phyloP scores from a whole-genome alignment of 2,113 vertebrate species.

The Cryptotis parvus region DNA sequence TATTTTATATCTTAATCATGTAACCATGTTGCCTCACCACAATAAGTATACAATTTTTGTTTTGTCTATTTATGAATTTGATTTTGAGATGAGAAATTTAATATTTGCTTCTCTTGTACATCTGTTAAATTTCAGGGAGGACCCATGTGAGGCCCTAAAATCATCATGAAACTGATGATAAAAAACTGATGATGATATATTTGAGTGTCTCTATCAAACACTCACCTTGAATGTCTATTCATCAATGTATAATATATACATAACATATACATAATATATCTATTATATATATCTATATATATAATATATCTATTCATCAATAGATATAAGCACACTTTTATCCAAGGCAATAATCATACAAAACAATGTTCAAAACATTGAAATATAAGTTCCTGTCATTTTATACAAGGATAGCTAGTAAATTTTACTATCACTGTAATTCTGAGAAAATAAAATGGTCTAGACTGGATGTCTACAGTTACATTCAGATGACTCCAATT shows the following conservation, averaged over 20 bases:
- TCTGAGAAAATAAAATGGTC: constrained; percentile 50
- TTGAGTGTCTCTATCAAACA: too few relatives aligned
- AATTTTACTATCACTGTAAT: constrained; percentile 34
- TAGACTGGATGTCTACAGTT: neutral
- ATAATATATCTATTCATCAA: neutral
- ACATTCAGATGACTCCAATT: constrained; percentile 16
- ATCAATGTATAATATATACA: too few relatives aligned
- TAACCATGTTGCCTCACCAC: too few relatives aligned
- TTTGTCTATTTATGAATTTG: neutral
- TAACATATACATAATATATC: too few relatives aligned
- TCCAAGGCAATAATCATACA: neutral
- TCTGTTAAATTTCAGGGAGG: neutral
- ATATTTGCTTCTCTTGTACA: neutral
- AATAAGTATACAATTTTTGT: too few relatives aligned
- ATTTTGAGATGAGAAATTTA: neutral
- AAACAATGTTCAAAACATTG: constrained; percentile 33
- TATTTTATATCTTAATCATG: too few relatives aligned
- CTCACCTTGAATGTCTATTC: too few relatives aligned
- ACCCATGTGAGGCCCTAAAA: too few relatives aligned
- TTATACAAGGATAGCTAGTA: constrained; percentile 34
- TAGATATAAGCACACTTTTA: neutral
- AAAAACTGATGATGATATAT: too few relatives aligned
- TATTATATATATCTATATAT: too few relatives aligned
- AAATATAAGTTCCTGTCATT: constrained; percentile 13
- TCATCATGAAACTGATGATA: too few relatives aligned